Base-by-base conservation (phyloP, 2,888 invertebrate genomes). In the Crepidodera aurea region DNA sequence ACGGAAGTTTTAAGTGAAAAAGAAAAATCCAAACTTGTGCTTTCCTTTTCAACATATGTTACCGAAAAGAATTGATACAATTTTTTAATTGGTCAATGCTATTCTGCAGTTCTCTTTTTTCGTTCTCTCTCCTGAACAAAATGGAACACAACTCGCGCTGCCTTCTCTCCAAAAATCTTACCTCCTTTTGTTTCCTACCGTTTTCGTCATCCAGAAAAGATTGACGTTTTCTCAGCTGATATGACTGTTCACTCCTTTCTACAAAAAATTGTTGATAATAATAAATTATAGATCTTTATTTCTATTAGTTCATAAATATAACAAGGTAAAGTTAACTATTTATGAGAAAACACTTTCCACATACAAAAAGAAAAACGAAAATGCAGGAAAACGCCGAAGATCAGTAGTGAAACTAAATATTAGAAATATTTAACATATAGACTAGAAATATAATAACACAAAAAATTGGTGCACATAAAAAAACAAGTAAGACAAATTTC, bases 211-310 rank as follows among this genome's bases (percentile, higher is more conserved):
- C 81, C 34, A 85, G 78, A 0, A 75, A 63, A 0, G 82, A 82
- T 77, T 83, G 84, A 60, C 83, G 82, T 0, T 81, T 81, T 55
- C 82, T 82, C 6, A 86, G 75, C 0, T 82, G 80, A 1, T 73
- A 70, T 60, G 83, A 79, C 72, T 86, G 85, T 61, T 75, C 78
- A 67, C 81, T 82, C 34, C 85, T 82, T 42, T 79, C 87, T 87
- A 29, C 12, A 46, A 55, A 65, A 16, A 37, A 10, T n/a, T n/a
- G n/a, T n/a, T n/a, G n/a, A n/a, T n/a, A n/a, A n/a, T n/a, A n/a
- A n/a, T n/a, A n/a, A n/a, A n/a, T n/a, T n/a, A n/a, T n/a, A n/a
- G n/a, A n/a, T n/a, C n/a, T n/a, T n/a, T n/a, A n/a, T n/a, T n/a
- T n/a, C n/a, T n/a, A n/a, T n/a, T n/a, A n/a, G n/a, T n/a, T n/a